Base-by-base conservation (phyloP, 2,888 invertebrate species). In the Copidosoma aretas region DNA sequence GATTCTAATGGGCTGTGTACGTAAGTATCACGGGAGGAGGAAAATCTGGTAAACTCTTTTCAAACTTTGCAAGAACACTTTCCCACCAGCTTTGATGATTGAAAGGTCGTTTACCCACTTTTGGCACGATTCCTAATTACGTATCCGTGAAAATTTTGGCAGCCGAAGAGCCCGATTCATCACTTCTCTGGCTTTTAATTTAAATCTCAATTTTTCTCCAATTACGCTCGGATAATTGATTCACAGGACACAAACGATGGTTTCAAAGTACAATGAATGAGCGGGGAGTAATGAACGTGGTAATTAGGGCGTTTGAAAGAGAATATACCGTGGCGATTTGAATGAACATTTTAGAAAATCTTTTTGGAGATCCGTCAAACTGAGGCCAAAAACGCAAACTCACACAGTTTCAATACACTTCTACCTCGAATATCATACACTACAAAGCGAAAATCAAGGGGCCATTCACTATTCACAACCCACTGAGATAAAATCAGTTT, bases 391-490 rank as follows among this genome's bases (percentile, higher is more conserved):
- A 72, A 62, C 41, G 32, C 62, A 72, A 67, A 64, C 66, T 49
- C 67, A 64, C 71, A 69, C 66, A 60, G 51, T 46, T 1, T 46
- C 43, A 53, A 57, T 49, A 59, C 21, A 46, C 21, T 61, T 17
- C 56, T 32, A 56, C 41, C 58, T 64, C 64, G 61, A 68, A 57
- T 57, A 46, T 46, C n/a, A 51, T 62, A 64, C 64, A 46, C 61
- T 49, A 39, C 22, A 24, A 68, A 69, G 64, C 64, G 63, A 64
- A 66, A 71, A 46, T 64, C 60, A 72, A 72, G 69, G 71, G 68
- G 67, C 71, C 71, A 72, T 72, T 72, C 71, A 72, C 71, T 70
- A 71, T 57, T 12, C 53, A 54, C 53, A 63, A 60, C 51, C 61
- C n/a, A 65, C 60, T 60, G 59, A 60, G 51, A 17, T 46, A 1